A percentile compares a stretch with the other conserved stretches of the same genome.
phyloP scores from a whole-genome alignment of 1,140 invertebrate species.

The Ceratosolen solmsi region DNA sequence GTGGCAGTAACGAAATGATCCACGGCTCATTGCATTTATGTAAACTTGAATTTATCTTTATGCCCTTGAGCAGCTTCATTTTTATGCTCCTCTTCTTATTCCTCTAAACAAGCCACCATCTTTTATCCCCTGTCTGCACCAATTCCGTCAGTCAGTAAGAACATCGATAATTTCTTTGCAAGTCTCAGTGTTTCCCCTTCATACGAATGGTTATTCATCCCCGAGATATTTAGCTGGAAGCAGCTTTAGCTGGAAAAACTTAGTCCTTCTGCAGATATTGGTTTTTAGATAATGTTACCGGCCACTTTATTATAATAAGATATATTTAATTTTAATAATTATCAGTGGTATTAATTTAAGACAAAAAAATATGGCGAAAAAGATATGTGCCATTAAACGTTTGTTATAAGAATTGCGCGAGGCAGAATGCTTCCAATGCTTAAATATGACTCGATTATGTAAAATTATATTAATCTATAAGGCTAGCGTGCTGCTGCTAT shows the following conservation, averaged over 20 bases:
- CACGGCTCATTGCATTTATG: too few relatives aligned
- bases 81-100: neutral
- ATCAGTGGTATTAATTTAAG: neutral
- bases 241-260: neutral
- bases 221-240: neutral
- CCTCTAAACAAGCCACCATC: slow-evolving; percentile 5
- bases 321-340: neutral
- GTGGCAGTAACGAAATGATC: neutral
- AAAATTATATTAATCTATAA: too few relatives aligned
- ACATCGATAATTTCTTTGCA: slow-evolving; percentile 12
- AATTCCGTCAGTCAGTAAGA: neutral
- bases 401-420: neutral
- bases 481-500: neutral
- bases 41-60: too few relatives aligned
- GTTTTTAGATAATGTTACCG: neutral
- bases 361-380: neutral
- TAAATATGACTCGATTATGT: neutral
- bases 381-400: neutral
- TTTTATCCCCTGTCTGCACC: slow-evolving; percentile 20
- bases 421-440: neutral
- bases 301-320: neutral
- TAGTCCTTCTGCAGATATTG: neutral
- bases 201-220: neutral
- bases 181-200: neutral
- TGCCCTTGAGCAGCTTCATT: slow-evolving; percentile 14